Base-by-base conservation (phyloP, 2,888 invertebrate genomes). In the Argyresthia albistria region DNA sequence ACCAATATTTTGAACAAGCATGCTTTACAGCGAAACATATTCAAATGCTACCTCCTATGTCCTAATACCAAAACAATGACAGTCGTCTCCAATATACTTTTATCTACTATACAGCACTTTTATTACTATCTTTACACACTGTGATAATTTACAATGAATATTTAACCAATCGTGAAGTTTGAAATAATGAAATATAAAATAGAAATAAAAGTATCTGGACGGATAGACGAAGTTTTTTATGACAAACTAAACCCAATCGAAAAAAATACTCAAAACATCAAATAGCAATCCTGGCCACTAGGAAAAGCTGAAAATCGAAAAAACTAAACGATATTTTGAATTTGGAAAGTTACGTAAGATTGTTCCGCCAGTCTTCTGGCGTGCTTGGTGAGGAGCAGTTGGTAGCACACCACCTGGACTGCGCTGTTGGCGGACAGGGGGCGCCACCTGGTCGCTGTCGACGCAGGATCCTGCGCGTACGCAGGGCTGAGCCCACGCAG, bases 401-500 rank as follows among this genome's bases (percentile, higher is more conserved):
- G 56, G 93, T 93, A 55, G 96, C 95, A 73, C 97, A 97, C 96
- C 96, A 96, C 69, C 95, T 92, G 14, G 95, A 94, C 70, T 96
- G 94, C 59, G 93, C 90, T 53, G 96, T 89, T 10, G 95, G 93
- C 7, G 95, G 95, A 84, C 97, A 97, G 7, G 92, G 89, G 35
- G 91, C 88, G 9, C 97, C 97, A 11, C 95, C 95, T 11, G 94
- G 89, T 56, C 94, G 89, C 53, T 95, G 92, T 62, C 93, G 92
- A 64, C 93, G 92, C 60, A 93, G 80, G 53, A 97, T 91, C 62
- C 92, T 91, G 57, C 97, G 90, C 61, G 92, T 92, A 63, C 97
- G 91, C 74, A 93, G 89, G 78, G 94, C 95, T 67, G 95, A 94
- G 25, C 97, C 97, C 57, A 97, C 96, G 62, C 97, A 97, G 58